Evolutionary conservation across 1,140 invertebrate genomes (phyloP).

Genomic region (Hormaphis cornu): DNA sequence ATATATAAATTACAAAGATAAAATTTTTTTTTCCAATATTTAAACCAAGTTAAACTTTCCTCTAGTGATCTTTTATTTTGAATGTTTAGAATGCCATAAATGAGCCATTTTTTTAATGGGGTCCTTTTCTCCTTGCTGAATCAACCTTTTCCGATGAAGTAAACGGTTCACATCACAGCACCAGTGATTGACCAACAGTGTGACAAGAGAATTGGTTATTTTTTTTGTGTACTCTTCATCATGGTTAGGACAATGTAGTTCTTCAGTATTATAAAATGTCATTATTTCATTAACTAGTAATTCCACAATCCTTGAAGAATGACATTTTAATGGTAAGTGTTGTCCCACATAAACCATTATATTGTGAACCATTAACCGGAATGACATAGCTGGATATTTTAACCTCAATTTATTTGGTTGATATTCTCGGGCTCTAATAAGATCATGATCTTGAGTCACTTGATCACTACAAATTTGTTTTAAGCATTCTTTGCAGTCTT

Average conservation of each 20-base stretch:
- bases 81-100: neutral
- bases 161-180: neutral
- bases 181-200: neutral
- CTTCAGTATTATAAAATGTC: neutral
- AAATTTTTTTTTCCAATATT: neutral
- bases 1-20: neutral
- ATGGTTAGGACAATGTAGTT: neutral
- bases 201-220: neutral
- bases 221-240: neutral
- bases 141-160: neutral
- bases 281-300: neutral
- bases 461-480: neutral
- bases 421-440: neutral
- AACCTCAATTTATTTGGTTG: neutral
- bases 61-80: neutral
- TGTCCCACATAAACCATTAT: neutral
- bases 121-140: neutral
- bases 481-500: neutral
- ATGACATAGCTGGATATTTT: neutral
- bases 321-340: neutral
- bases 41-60: neutral
- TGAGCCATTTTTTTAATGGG: neutral
- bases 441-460: neutral
- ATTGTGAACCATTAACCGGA: neutral
- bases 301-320: neutral